These are phyloP conservation scores for Macrophya alboannulata DNA, from an alignment of 2,888 invertebrate species.

Conservation along the genomic window DNA sequence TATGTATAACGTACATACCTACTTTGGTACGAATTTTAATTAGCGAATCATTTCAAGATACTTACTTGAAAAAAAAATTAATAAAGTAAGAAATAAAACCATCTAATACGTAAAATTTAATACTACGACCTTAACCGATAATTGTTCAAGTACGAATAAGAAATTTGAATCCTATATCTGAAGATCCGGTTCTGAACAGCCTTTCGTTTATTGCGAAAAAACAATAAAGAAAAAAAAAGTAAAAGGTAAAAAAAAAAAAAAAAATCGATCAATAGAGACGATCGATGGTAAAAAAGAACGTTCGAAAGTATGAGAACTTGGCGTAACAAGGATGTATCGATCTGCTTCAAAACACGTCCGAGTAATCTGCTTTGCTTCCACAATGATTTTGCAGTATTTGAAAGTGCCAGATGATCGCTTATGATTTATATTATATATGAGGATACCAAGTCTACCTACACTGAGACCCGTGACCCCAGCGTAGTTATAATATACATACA, in stretches of 20 bases:
- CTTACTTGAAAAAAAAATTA: background rate
- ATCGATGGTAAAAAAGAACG: conserved; percentile 7
- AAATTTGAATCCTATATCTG: background rate
- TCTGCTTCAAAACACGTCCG: background rate
- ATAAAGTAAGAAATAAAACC: no score
- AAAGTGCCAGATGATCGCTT: conserved; percentile 38
- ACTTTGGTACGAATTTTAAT: background rate
- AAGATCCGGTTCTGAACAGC: conserved; percentile 31
- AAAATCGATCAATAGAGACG: conserved; percentile 30
- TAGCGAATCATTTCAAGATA: background rate
- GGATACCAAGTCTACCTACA: background rate
- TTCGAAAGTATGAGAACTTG: conserved; percentile 19
- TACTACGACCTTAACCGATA: conserved; percentile 31
- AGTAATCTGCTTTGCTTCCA: conserved; percentile 5
- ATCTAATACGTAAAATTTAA: background rate
- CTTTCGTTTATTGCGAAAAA: conserved; percentile 30
- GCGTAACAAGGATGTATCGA: background rate
- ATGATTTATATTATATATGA: conserved; percentile 11
- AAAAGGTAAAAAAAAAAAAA: background rate
- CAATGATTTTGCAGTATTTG: conserved; percentile 36
- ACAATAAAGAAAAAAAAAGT: background rate
- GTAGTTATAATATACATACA: background rate
- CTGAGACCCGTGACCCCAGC: conserved; percentile 3
- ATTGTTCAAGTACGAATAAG: conserved; percentile 15
- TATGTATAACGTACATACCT: background rate